A percentile compares a stretch with the other conserved stretches of the same genome.
Conservation (phyloP, 2,888 invertebrate genomes). For the Synergus itoensis region DNA sequence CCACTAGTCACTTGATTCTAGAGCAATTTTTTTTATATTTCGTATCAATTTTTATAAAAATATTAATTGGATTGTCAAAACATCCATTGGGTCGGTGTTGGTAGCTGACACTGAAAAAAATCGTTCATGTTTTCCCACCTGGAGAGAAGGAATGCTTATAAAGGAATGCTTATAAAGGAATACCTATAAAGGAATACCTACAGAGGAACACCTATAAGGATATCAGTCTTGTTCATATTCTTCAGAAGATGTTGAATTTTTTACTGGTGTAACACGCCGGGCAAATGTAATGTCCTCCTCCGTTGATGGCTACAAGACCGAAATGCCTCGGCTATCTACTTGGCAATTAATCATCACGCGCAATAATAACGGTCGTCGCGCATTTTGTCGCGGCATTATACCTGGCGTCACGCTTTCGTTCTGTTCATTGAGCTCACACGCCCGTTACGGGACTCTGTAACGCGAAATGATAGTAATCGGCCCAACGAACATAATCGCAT, state of each 20-base stretch:
- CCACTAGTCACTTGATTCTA: not conserved
- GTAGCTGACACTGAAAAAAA: not conserved
- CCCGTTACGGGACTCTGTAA: constrained; percentile 52
- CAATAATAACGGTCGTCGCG: constrained; percentile 52
- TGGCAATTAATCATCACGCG: constrained; percentile 54
- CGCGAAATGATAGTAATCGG: constrained; percentile 61
- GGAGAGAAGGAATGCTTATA: constrained; percentile 28
- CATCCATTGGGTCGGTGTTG: not conserved
- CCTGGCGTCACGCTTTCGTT: constrained; percentile 59
- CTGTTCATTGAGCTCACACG: constrained; percentile 50
- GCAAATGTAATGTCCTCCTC: constrained; percentile 38
- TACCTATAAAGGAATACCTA: not conserved
- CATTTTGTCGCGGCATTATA: constrained; percentile 57
- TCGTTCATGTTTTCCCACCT: constrained; percentile 34
- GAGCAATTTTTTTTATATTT: not conserved
- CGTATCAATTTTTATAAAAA: not conserved
- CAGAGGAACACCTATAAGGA: not conserved
- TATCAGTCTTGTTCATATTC: constrained; percentile 8
- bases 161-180: not conserved
- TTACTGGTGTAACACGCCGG: constrained; percentile 36
- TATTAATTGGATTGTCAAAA: constrained; percentile 36
- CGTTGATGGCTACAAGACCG: constrained; percentile 48
- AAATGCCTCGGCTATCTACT: constrained; percentile 51
- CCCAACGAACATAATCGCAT: constrained; percentile 57
- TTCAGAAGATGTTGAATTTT: constrained; percentile 6